Conservation (phyloP, 2,888 invertebrate genomes). For the Coelopa pilipes region DNA sequence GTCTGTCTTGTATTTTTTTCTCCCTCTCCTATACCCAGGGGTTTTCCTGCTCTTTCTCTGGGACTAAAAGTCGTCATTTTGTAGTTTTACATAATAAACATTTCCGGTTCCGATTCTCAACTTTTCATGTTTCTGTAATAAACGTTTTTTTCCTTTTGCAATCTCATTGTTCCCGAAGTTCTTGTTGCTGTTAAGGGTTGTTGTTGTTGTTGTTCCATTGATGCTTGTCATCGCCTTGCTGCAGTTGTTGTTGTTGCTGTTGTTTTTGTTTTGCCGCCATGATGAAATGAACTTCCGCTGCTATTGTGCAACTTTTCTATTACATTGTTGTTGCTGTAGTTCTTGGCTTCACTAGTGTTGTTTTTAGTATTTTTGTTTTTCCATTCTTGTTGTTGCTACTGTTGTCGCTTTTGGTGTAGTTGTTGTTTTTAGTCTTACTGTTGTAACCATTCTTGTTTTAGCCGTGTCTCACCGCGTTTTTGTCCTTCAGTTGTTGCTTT, state of each 20-base stretch:
- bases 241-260: neutral
- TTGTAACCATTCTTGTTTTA: too few relatives aligned
- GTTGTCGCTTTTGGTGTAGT: slow-evolving; percentile 42
- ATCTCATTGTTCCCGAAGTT: too few relatives aligned
- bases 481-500: too few relatives aligned
- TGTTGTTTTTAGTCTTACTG: too few relatives aligned
- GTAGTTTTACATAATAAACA: slow-evolving; percentile 34
- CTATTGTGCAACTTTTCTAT: slow-evolving; percentile 24
- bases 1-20: too few relatives aligned
- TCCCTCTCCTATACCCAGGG: too few relatives aligned
- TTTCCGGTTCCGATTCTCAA: slow-evolving; percentile 29
- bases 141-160: slow-evolving; percentile 1
- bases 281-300: slow-evolving; percentile 29
- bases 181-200: too few relatives aligned
- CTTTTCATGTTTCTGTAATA: neutral
- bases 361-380: slow-evolving; percentile 36
- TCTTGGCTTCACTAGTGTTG: slow-evolving; percentile 43
- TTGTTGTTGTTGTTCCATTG: neutral
- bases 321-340: slow-evolving; percentile 39
- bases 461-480: too few relatives aligned
- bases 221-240: slow-evolving; percentile 27
- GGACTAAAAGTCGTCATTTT: slow-evolving; percentile 9
- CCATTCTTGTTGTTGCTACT: too few relatives aligned
- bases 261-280: too few relatives aligned
- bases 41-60: neutral